These are phyloP conservation scores for Agrochola litura DNA, from an alignment of 2,888 invertebrate species.

Conservation along the genomic window DNA sequence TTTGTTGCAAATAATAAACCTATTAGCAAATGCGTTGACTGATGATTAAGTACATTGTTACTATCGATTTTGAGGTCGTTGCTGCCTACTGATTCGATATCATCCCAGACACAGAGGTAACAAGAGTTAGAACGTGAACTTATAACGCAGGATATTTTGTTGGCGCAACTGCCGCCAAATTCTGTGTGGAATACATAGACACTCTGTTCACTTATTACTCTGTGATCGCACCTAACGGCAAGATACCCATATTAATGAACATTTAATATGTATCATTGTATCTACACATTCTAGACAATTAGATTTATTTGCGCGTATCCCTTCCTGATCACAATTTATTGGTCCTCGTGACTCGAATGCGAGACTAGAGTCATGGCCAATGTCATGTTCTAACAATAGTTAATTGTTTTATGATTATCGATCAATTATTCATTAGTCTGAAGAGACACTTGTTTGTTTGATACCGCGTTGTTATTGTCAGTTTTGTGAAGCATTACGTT, in stretches of 20 bases:
- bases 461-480: slow-evolving; percentile 45
- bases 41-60: neutral
- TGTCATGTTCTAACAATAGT: slow-evolving; percentile 65
- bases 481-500: slow-evolving; percentile 4
- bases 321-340: slow-evolving; percentile 68
- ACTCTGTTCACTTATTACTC: slow-evolving; percentile 23
- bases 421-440: slow-evolving; percentile 65
- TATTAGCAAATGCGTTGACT: neutral
- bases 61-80: neutral
- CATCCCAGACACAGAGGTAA: neutral
- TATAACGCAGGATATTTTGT: neutral
- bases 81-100: neutral
- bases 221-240: slow-evolving; percentile 5
- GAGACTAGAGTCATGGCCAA: slow-evolving; percentile 48
- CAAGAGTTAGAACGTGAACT: too few species aligned
- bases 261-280: slow-evolving; percentile 40
- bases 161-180: too few species aligned
- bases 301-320: slow-evolving; percentile 63
- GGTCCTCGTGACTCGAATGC: slow-evolving; percentile 65
- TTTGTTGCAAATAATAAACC: neutral
- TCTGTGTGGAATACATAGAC: neutral
- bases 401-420: slow-evolving; percentile 62
- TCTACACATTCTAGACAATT: slow-evolving; percentile 31
- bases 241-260: slow-evolving; percentile 48
- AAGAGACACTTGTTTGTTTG: slow-evolving; percentile 50